phyloP scores from a whole-genome alignment of 92 coral and sea anemone species.

The Paragorgia papillata region DNA sequence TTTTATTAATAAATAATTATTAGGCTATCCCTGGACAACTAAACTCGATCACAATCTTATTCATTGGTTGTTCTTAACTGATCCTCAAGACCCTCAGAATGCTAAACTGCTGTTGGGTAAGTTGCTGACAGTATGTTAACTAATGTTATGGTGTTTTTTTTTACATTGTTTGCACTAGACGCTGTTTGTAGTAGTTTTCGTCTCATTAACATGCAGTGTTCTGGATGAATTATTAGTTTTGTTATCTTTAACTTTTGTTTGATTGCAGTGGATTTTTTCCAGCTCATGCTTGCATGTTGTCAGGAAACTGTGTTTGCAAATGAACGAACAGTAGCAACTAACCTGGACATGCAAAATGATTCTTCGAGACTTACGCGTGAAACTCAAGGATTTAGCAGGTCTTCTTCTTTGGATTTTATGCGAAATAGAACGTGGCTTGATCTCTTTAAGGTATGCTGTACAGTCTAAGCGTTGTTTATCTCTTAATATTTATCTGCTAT shows the following conservation, averaged over 20 bases:
- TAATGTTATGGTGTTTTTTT: no score
- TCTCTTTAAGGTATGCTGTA: conserved; percentile 71
- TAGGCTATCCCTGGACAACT: conserved; percentile 91
- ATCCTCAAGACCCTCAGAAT: conserved; percentile 86
- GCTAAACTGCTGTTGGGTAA: conserved; percentile 78
- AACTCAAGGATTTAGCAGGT: conserved; percentile 65
- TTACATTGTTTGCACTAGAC: no score
- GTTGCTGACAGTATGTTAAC: neutral
- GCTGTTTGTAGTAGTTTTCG: no score
- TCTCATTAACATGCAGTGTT: no score
- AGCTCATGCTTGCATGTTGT: conserved; percentile 91
- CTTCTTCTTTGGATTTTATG: conserved; percentile 87
- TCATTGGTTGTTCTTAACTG: conserved; percentile 97
- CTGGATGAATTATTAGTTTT: no score
- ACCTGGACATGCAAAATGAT: conserved; percentile 41
- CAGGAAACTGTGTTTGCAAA: conserved; percentile 88
- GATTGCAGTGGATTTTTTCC: conserved; percentile 86
- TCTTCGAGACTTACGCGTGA: conserved; percentile 21
- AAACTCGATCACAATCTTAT: conserved; percentile 80
- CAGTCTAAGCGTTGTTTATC: neutral
- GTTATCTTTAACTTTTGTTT: no score
- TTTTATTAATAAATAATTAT: no score
- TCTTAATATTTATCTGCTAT: neutral
- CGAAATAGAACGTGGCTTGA: conserved; percentile 97
- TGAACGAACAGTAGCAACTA: conserved; percentile 67